Percentiles rank a stretch among this genome's conserved stretches.
Conservation (phyloP, 2,888 invertebrate species). For the Platycnemis pennipes region DNA sequence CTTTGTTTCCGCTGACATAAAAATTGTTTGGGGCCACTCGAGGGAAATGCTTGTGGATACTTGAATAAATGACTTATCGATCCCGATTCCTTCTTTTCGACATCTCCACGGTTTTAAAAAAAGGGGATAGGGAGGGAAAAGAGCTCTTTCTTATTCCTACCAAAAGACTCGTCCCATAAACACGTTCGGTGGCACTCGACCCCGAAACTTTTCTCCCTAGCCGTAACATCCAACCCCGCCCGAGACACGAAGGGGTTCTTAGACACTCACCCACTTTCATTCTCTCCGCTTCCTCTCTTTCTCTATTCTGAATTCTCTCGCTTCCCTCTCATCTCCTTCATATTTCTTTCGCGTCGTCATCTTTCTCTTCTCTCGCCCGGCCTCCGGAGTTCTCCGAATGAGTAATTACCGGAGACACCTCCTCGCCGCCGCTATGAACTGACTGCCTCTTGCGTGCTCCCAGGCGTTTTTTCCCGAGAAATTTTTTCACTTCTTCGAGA, state of each 20-base stretch:
- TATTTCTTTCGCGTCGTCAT: not conserved
- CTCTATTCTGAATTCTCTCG: not conserved
- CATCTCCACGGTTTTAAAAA: not conserved
- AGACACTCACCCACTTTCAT: no score
- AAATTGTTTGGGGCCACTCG: not conserved
- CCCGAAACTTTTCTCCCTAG: not conserved
- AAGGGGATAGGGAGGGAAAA: not conserved
- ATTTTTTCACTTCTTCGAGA: not conserved
- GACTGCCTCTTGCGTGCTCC: not conserved
- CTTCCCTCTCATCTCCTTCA: not conserved
- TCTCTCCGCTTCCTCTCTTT: no score
- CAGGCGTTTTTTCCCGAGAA: not conserved
- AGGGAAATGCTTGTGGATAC: not conserved
- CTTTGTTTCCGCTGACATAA: no score
- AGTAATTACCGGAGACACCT: not conserved
- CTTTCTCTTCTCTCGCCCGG: not conserved
- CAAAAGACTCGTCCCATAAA: not conserved
- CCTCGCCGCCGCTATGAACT: not conserved
- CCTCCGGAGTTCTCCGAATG: not conserved
- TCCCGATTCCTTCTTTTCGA: not conserved
- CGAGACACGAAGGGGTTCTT: not conserved
- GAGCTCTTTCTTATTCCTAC: not conserved
- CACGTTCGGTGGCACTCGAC: not conserved
- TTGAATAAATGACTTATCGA: not conserved
- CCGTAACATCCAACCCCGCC: not conserved